A percentile compares a stretch with the other conserved stretches of the same genome.
These are phyloP conservation scores for Lucinisca nassula DNA, from an alignment of 2,888 invertebrate species.

Conservation along the genomic window DNA sequence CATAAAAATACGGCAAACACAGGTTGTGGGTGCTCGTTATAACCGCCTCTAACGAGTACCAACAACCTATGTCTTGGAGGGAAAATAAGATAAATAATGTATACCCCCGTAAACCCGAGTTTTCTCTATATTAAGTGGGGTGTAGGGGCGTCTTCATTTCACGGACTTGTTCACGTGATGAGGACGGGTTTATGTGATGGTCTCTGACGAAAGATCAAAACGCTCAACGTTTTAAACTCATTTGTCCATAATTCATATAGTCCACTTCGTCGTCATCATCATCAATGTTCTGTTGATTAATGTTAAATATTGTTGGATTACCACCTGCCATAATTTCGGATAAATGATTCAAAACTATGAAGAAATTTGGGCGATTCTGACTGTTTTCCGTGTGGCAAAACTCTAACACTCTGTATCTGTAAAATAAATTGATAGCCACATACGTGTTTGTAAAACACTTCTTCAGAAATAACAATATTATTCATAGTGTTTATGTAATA, in stretches of 20 bases:
- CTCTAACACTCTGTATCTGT: constrained; percentile 51
- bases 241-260: constrained; percentile 13
- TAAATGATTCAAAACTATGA: constrained; percentile 31
- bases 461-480: background rate
- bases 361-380: constrained; percentile 49
- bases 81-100: too few species aligned
- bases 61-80: too few species aligned
- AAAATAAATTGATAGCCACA: background rate
- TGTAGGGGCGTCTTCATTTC: too few species aligned
- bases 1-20: too few species aligned
- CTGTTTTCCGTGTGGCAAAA: constrained; percentile 24
- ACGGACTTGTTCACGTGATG: too few species aligned
- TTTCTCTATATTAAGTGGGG: too few species aligned
- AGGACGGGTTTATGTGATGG: too few species aligned
- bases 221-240: too few species aligned
- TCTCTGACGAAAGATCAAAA: too few species aligned
- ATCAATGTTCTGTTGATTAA: background rate
- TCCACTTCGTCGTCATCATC: constrained; percentile 2
- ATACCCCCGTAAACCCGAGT: too few species aligned
- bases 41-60: too few species aligned
- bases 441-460: background rate
- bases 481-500: background rate
- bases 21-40: too few species aligned
- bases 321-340: constrained; percentile 29
- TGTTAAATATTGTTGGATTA: background rate